phyloP scores from a whole-genome alignment of 2,888 invertebrate genomes.

The Laspeyria flexula region DNA sequence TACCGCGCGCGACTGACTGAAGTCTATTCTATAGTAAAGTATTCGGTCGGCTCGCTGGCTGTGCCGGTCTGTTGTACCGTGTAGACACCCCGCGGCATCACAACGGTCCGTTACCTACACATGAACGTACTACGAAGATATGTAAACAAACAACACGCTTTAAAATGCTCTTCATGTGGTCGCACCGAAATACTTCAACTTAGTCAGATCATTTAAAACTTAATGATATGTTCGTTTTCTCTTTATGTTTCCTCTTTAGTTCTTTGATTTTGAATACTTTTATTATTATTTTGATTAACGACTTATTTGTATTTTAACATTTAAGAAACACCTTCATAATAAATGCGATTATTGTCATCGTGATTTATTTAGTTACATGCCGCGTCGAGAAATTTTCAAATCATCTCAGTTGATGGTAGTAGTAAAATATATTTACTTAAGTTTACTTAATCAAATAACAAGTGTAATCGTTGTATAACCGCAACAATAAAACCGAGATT shows the following conservation, averaged over 20 bases:
- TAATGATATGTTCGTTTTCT: slow-evolving; percentile 9
- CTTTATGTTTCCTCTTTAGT: neutral
- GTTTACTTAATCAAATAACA: neutral
- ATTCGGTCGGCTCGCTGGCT: slow-evolving; percentile 18
- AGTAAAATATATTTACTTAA: too few relatives aligned
- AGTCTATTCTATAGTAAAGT: slow-evolving; percentile 31
- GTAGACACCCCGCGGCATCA: slow-evolving; percentile 59
- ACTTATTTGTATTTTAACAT: too few relatives aligned
- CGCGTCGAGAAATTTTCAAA: too few relatives aligned
- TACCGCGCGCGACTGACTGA: slow-evolving; percentile 80
- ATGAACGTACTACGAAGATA: slow-evolving; percentile 74
- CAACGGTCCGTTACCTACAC: slow-evolving; percentile 75
- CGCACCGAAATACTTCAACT: slow-evolving; percentile 37
- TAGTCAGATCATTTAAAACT: slow-evolving; percentile 25
- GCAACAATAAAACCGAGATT: slow-evolving; percentile 36
- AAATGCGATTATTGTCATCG: too few relatives aligned
- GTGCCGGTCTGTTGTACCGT: slow-evolving; percentile 15
- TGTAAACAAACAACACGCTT: slow-evolving; percentile 79
- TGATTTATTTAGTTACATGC: too few relatives aligned
- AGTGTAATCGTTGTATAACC: slow-evolving; percentile 9
- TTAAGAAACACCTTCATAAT: too few relatives aligned
- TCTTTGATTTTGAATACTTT: neutral
- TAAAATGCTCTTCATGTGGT: slow-evolving; percentile 43
- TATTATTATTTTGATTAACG: too few relatives aligned
- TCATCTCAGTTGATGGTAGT: too few relatives aligned